These are phyloP conservation scores for Eueides isabella DNA, from an alignment of 1,140 invertebrate genomes.

Conservation along the genomic window DNA sequence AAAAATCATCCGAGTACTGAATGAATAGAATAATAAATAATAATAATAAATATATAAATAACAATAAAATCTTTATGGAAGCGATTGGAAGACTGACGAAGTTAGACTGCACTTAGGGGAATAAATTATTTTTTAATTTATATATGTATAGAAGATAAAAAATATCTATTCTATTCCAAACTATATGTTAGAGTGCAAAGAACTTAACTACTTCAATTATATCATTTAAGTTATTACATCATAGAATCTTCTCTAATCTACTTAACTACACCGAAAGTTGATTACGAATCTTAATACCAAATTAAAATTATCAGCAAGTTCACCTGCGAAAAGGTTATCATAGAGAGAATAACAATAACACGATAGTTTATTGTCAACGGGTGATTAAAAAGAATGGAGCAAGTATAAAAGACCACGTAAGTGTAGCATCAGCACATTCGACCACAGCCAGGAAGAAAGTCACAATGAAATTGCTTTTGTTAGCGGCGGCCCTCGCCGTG, in stretches of 20 bases:
- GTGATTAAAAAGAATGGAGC: conserved; percentile 24
- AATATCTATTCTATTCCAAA: too few species aligned
- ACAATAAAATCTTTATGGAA: too few species aligned
- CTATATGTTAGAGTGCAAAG: too few species aligned
- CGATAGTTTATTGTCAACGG: conserved; percentile 14
- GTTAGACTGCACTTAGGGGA: too few species aligned
- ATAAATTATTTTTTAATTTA: too few species aligned
- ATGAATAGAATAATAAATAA: too few species aligned
- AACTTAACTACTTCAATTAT: too few species aligned
- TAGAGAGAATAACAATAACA: conserved; percentile 12
- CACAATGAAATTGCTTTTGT: conserved; percentile 60
- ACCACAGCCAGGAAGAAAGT: conserved; percentile 19
- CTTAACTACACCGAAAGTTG: neutral
- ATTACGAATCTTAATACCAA: neutral
- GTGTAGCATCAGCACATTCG: conserved; percentile 41
- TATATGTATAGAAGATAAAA: too few species aligned
- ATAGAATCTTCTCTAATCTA: neutral
- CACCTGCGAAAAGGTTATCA: conserved; percentile 34
- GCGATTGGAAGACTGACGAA: too few species aligned
- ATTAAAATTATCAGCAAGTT: conserved; percentile 12
- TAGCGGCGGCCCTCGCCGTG: conserved; percentile 58
- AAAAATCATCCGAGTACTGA: too few species aligned
- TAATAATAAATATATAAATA: too few species aligned
- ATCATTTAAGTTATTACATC: too few species aligned
- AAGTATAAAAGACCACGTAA: conserved; percentile 55